Percentiles rank a stretch among this genome's conserved stretches.
phyloP scores from a whole-genome alignment of 1,140 invertebrate genomes.

The Drosophila subobscura region DNA sequence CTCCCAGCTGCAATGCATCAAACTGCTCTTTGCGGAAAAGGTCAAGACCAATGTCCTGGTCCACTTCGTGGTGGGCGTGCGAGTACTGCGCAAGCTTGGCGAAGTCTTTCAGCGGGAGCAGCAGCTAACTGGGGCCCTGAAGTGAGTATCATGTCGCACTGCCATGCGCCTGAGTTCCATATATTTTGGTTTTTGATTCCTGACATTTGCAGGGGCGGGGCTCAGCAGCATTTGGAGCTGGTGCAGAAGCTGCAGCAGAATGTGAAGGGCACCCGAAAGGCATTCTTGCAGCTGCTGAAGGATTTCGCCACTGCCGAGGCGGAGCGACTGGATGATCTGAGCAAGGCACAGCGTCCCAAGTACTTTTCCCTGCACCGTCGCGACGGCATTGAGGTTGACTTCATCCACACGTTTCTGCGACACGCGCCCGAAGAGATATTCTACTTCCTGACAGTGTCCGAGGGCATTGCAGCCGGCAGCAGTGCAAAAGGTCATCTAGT shows the following conservation, averaged over 20 bases:
- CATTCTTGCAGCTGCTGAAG: conserved; percentile 86
- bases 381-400: conserved; percentile 89
- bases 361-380: conserved; percentile 87
- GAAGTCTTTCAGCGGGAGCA: conserved; percentile 87
- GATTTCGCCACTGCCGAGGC: conserved; percentile 88
- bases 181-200: not conserved
- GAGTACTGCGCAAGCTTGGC: conserved; percentile 87
- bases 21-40: conserved; percentile 89
- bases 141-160: conserved; percentile 42
- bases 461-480: conserved; percentile 83
- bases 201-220: conserved; percentile 86
- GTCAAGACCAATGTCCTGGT: conserved; percentile 87
- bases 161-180: not conserved
- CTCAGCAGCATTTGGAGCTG: conserved; percentile 87
- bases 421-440: conserved; percentile 87
- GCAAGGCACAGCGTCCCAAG: conserved; percentile 84
- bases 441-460: conserved; percentile 88
- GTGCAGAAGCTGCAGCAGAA: conserved; percentile 89
- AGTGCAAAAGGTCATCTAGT: conserved; percentile 87
- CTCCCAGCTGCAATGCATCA: conserved; percentile 91
- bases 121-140: conserved; percentile 86
- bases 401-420: conserved; percentile 87
- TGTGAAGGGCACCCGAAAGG: conserved; percentile 87
- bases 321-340: conserved; percentile 85
- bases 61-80: conserved; percentile 89